Conservation (phyloP, 2,888 invertebrate species). For the Eristalis tenax region DNA sequence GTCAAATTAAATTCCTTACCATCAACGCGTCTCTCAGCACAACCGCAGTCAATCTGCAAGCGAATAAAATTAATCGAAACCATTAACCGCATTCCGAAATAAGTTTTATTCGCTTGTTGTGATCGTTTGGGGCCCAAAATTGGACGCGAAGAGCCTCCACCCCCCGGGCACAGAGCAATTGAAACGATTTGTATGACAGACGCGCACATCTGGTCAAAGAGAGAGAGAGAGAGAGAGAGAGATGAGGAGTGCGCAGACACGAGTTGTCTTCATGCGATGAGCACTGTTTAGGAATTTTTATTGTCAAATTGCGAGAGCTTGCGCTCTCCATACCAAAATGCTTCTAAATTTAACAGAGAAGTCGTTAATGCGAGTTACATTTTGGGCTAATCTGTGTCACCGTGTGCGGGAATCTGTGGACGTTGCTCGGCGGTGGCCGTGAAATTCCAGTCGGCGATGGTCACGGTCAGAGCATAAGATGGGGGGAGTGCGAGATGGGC, state of each 20-base stretch:
- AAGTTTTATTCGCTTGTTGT: conserved; percentile 10
- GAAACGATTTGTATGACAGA: conserved; percentile 36
- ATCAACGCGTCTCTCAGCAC: no score
- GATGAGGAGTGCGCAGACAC: background rate
- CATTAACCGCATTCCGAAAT: conserved; percentile 21
- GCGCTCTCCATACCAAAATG: background rate
- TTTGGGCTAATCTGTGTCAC: background rate
- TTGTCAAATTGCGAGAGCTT: conserved; percentile 1
- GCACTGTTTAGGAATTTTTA: conserved; percentile 11
- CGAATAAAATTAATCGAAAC: conserved; percentile 1
- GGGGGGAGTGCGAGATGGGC: no score
- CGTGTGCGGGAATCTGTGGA: background rate
- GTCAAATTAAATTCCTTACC: background rate
- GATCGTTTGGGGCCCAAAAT: background rate
- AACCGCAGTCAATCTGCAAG: background rate
- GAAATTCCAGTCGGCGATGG: background rate
- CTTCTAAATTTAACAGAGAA: conserved; percentile 1
- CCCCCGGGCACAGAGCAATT: background rate
- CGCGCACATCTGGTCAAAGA: background rate
- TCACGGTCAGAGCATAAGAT: background rate
- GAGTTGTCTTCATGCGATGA: background rate
- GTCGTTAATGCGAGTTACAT: background rate
- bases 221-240: no score
- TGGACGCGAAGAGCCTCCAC: background rate
- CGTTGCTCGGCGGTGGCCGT: background rate